Percentiles rank a stretch among this genome's conserved stretches.
phyloP scores from a whole-genome alignment of 2,797 vertebrate species.

The Molossus molossus region DNA sequence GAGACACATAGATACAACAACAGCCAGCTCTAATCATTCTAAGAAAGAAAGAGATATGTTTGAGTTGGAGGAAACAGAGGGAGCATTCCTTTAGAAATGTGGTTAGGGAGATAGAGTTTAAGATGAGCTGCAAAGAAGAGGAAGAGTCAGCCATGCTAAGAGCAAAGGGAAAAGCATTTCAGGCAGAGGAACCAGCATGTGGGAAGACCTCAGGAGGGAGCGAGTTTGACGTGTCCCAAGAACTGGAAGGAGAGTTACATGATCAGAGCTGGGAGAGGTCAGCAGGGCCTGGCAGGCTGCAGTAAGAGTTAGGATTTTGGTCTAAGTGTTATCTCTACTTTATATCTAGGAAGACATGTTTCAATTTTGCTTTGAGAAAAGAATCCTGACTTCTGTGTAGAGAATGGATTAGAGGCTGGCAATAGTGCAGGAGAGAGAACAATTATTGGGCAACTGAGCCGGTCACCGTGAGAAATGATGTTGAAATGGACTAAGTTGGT shows the following conservation, averaged over 20 bases:
- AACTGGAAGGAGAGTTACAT: background rate
- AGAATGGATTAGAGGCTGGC: background rate
- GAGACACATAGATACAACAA: background rate
- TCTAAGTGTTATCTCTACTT: background rate
- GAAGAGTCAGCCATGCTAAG: background rate
- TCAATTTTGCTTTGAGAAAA: conserved; percentile 43
- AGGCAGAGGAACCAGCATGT: background rate
- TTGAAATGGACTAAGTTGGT: background rate
- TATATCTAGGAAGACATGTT: background rate
- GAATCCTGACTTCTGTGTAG: background rate
- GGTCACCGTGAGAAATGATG: background rate
- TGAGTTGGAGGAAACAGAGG: background rate
- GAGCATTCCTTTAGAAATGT: background rate
- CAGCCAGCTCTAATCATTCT: background rate
- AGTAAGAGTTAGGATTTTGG: background rate
- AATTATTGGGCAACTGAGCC: background rate
- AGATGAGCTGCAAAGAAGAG: background rate
- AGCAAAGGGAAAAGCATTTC: background rate
- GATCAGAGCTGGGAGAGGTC: background rate
- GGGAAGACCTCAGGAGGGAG: background rate
- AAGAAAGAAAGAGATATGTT: background rate
- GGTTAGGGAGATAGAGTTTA: background rate
- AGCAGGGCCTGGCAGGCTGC: background rate
- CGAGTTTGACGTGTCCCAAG: background rate
- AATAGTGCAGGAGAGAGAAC: background rate